Evolutionary conservation across 2,113 vertebrate species (phyloP), one percentile per base, ranked within the genome.

Genomic region (Scophthalmus maximus): DNA sequence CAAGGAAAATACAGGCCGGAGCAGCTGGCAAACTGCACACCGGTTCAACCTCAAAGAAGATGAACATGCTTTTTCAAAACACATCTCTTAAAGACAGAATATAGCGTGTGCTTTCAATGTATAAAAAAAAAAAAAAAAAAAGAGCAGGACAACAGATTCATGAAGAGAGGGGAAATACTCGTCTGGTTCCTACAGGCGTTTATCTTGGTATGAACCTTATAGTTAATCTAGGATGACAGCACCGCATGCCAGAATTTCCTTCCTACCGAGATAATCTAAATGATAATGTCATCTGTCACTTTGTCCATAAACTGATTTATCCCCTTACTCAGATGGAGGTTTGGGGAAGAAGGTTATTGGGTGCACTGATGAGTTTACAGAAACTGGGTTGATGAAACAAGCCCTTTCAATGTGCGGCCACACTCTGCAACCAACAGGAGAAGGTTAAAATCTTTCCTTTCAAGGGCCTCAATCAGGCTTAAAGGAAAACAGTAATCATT

Each of bases 401-500:
- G 95, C 95, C 95, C 95, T 98, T 98, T 98, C 95, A 94, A 96
- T 95, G 96, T 95, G 94, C 94, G 93, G 94, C 96, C 95, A 94
- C 96, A 96, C 95, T 95, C 96, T 94, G 95, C 94, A 95, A 95
- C 95, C 95, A 95, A 97, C 96, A 95, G 95, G 95, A 96, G 96
- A 98, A 98, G 96, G 96, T 97, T 97, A 97, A 98, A 98, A 97
- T 99, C 96, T 97, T 98, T 99, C 96, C 97, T 97, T 98, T 99
- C 96, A 98, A 99, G 96, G 97, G 96, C 96, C 96, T 99, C 98
- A 99, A 99, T 99, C 98, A 99, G 96, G 96, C 96, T 97, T 95
- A 97, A 97, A 99, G 96, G 98, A 99, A 99, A 99, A 99, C 96
- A 99, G 96, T 98, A 99, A 99, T 99, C 98, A 99, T 96, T 97